Conservation (phyloP, 2,797 vertebrate genomes). For the Gymnocypris eckloni region DNA sequence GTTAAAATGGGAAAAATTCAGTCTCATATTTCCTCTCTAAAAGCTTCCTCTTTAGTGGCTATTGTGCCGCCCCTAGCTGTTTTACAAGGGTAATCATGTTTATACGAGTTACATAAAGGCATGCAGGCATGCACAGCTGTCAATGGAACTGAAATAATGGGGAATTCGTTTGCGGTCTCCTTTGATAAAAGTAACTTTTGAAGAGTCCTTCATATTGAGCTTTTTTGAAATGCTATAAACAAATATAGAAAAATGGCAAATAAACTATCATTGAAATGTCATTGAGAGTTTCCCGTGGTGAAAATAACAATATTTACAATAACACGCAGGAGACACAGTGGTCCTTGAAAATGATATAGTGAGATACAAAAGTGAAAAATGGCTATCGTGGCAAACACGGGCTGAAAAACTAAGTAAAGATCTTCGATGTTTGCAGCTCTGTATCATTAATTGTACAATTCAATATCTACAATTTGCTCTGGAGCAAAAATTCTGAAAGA, state of each 20-base stretch:
- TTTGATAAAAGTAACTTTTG: background rate
- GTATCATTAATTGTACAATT: slow-evolving; percentile 20
- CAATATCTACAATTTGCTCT: background rate
- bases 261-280: slow-evolving; percentile 20
- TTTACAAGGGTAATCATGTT: slow-evolving; percentile 56
- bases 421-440: slow-evolving; percentile 4
- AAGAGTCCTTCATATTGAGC: slow-evolving; percentile 3
- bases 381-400: slow-evolving; percentile 3
- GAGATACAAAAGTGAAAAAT: slow-evolving; percentile 41
- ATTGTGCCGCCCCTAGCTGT: slow-evolving; percentile 43
- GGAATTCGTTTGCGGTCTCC: background rate
- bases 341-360: slow-evolving; percentile 28
- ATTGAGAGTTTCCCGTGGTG: slow-evolving; percentile 54
- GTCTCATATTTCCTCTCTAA: slow-evolving; percentile 38
- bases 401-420: slow-evolving; percentile 6
- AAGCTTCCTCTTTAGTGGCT: slow-evolving; percentile 47
- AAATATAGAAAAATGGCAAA: slow-evolving; percentile 13
- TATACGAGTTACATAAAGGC: slow-evolving; percentile 53
- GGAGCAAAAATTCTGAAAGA: background rate
- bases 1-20: slow-evolving; percentile 36
- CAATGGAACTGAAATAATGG: slow-evolving; percentile 16
- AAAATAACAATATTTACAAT: slow-evolving; percentile 67
- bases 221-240: slow-evolving; percentile 22
- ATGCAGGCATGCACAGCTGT: slow-evolving; percentile 36
- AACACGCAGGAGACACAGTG: slow-evolving; percentile 51